phyloP scores from a whole-genome alignment of 2,113 vertebrate genomes.

The Petrocephalus microphthalmus region DNA sequence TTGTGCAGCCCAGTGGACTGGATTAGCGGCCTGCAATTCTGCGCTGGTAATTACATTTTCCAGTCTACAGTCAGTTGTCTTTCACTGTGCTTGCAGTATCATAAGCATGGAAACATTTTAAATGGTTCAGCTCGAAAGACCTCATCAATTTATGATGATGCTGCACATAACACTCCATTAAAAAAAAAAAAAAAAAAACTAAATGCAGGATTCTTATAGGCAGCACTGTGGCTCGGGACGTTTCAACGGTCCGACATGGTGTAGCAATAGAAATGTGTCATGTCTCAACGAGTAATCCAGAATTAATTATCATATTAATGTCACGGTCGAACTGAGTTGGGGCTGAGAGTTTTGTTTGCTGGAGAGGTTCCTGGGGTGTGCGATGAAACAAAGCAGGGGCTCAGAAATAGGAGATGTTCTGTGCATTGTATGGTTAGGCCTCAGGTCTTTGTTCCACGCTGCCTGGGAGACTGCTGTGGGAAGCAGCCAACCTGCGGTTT shows the following conservation, averaged over 20 bases:
- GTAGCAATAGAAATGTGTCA: slow-evolving; percentile 49
- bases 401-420: slow-evolving; percentile 62
- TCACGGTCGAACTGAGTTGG: slow-evolving; percentile 53
- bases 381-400: slow-evolving; percentile 52
- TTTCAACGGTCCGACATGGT: slow-evolving; percentile 47
- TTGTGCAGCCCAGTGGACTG: not conserved
- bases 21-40: not conserved
- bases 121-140: not conserved
- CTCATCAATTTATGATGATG: not conserved
- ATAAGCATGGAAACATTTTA: not conserved
- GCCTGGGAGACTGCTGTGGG: slow-evolving; percentile 62
- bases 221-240: slow-evolving; percentile 27
- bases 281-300: slow-evolving; percentile 51
- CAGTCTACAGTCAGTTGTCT: not conserved
- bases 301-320: slow-evolving; percentile 62
- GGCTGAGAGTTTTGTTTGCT: slow-evolving; percentile 63
- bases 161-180: not conserved
- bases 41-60: slow-evolving; percentile 16
- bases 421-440: slow-evolving; percentile 56
- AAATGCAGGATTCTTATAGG: slow-evolving; percentile 34
- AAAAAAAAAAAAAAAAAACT: slow-evolving; percentile 9
- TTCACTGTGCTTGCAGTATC: not conserved
- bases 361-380: slow-evolving; percentile 60
- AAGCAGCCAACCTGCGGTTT: slow-evolving; percentile 64
- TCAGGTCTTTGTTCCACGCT: slow-evolving; percentile 52